Base-by-base conservation (phyloP, 2,113 vertebrate genomes). In the Leucopsar rothschildi region DNA sequence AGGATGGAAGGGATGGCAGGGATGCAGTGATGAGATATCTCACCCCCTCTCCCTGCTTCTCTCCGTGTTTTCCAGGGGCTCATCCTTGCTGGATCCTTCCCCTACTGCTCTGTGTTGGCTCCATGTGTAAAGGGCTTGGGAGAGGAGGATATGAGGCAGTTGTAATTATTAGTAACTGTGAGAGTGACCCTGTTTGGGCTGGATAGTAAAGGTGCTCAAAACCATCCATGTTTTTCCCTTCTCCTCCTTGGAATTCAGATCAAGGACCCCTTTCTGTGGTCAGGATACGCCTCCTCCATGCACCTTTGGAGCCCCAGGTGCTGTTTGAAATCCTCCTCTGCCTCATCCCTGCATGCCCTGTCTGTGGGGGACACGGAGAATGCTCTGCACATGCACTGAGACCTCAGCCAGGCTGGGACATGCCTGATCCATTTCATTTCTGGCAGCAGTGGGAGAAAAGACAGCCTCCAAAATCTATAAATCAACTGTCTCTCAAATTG, bases 331-430 rank as follows among this genome's bases (percentile, higher is more conserved):
- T 15, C 17, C 28, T 85, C 8, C 21, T 14, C 6, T 5, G 3
- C 18, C 12, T 31, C 0, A 0, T 37, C 79, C 29, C 63, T n/a
- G 2, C 6, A 1, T 5, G 3, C 52, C 35, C 6, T 27, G 31
- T 45, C 39, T 2, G 0, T 20, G 33, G 45, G 33, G 49, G 5
- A 70, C 15, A 19, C 2, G 3, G 29, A 42, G 55, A n/a, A 11
- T 4, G 53, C 60, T 75, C 6, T 3, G 55, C 49, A 52, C 55
- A 31, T 2, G 8, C 4, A 2, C 12, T 16, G 55, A 56, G 69
- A n/a, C 40, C 28, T 63, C 47, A 79, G 9, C 52, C 66, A 52
- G 33, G 29, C 52, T 0, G 0, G 39, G 57, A 37, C n/a, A 39
- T 44, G 13, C 28, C 14, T 0, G 1, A 75, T 31, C 47, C 2